Percentiles rank a stretch among this genome's conserved stretches.
Conservation (phyloP, 2,797 vertebrate species). For the Macropus fuliginosus region DNA sequence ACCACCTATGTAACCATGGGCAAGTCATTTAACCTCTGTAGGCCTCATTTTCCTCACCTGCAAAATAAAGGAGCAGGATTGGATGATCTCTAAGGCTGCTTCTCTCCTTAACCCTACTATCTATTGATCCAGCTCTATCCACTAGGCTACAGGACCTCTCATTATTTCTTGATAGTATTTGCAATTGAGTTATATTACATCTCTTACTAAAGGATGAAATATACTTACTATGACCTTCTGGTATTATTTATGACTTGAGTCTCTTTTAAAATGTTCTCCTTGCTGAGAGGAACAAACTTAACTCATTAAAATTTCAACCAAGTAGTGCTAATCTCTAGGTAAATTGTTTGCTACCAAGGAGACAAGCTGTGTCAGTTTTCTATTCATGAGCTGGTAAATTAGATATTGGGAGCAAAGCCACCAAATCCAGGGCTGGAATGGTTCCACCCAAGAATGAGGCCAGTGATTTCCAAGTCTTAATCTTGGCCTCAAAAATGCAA, state of each 20-base stretch:
- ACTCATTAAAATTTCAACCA: constrained; percentile 30
- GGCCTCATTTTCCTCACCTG: not conserved
- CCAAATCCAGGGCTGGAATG: not conserved
- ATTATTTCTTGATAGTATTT: not conserved
- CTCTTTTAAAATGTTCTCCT: not conserved
- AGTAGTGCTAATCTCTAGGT: not conserved
- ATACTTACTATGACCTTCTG: constrained; percentile 4
- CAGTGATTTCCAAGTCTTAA: not conserved
- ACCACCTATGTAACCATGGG: not conserved
- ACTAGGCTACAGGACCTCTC: not conserved
- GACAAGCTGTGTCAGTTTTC: not conserved
- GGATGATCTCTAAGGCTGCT: not conserved
- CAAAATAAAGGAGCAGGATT: not conserved
- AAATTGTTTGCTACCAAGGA: constrained; percentile 57
- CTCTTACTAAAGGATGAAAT: not conserved
- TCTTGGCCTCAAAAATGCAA: not conserved
- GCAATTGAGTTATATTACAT: not conserved
- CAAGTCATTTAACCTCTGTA: not conserved
- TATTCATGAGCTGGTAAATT: constrained; percentile 40
- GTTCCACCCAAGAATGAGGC: not conserved
- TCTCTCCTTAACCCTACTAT: not conserved
- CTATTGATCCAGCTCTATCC: not conserved
- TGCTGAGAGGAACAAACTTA: not conserved
- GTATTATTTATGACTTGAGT: not conserved
- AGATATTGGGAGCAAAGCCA: not conserved